phyloP scores from a whole-genome alignment of 2,888 invertebrate genomes.

The Nemotelus nigrinus region DNA sequence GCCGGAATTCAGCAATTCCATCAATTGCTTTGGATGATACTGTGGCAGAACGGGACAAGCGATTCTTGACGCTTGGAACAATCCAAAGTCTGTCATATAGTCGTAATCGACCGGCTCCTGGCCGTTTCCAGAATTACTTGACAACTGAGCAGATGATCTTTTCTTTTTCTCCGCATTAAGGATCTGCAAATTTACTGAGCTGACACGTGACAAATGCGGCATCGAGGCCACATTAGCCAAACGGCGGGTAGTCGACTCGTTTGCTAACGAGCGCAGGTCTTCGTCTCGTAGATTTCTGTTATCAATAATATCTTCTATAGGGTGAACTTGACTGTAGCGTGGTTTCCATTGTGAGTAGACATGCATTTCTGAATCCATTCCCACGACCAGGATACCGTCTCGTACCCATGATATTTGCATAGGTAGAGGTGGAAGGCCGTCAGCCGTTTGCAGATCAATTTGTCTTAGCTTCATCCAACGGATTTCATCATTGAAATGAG shows the following conservation, averaged over 20 bases:
- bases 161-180: constrained; percentile 77
- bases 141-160: constrained; percentile 66
- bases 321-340: constrained; percentile 60
- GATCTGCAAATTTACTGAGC: constrained; percentile 84
- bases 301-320: constrained; percentile 76
- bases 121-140: constrained; percentile 55
- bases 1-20: constrained; percentile 97
- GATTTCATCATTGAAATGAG: constrained; percentile 90
- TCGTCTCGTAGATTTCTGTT: constrained; percentile 78
- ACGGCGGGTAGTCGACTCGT: constrained; percentile 74
- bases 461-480: constrained; percentile 96
- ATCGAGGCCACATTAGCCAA: constrained; percentile 80
- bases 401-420: constrained; percentile 99
- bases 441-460: constrained; percentile 91
- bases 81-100: constrained; percentile 91
- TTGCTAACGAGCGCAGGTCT: constrained; percentile 72
- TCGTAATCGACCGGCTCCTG: constrained; percentile 70
- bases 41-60: constrained; percentile 98
- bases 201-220: constrained; percentile 83
- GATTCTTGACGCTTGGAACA: constrained; percentile 96
- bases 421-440: constrained; percentile 94
- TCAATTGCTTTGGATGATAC: constrained; percentile 98
- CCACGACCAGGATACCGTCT: constrained; percentile 96
- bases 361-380: constrained; percentile 99
- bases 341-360: constrained; percentile 99